Conservation (phyloP, 2,888 invertebrate species). For the Habrosyne pyritoides region DNA sequence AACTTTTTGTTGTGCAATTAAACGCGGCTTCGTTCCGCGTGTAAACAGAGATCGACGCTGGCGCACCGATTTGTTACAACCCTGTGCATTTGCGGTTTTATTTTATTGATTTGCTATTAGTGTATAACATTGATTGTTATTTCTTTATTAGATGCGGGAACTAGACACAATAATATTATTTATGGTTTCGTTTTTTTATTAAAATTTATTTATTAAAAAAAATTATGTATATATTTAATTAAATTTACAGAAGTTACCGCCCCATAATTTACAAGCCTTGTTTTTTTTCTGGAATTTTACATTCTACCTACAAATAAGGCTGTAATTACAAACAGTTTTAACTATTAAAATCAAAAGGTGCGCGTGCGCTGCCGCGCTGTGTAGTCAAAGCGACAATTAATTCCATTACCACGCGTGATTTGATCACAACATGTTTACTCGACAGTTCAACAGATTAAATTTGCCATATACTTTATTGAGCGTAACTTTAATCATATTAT, state of each 20-base stretch:
- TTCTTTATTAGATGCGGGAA: conserved; percentile 17
- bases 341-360: conserved; percentile 20
- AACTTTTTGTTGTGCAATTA: conserved; percentile 73
- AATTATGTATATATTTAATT: no score
- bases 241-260: no score
- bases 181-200: no score
- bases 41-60: conserved; percentile 54
- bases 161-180: neutral
- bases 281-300: neutral
- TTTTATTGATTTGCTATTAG: conserved; percentile 31
- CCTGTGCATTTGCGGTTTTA: conserved; percentile 24
- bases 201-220: no score
- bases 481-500: conserved; percentile 17
- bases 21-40: conserved; percentile 57
- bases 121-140: conserved; percentile 23
- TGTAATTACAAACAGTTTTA: neutral
- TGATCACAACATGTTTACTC: conserved; percentile 71
- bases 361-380: conserved; percentile 45
- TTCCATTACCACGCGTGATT: conserved; percentile 78
- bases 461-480: conserved; percentile 40
- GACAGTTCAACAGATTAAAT: conserved; percentile 55
- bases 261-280: neutral
- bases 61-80: conserved; percentile 54
- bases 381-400: conserved; percentile 62
- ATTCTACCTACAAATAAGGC: neutral